Evolutionary conservation across 2,113 vertebrate species (phyloP).

Genomic region (Barnardius zonarius): DNA sequence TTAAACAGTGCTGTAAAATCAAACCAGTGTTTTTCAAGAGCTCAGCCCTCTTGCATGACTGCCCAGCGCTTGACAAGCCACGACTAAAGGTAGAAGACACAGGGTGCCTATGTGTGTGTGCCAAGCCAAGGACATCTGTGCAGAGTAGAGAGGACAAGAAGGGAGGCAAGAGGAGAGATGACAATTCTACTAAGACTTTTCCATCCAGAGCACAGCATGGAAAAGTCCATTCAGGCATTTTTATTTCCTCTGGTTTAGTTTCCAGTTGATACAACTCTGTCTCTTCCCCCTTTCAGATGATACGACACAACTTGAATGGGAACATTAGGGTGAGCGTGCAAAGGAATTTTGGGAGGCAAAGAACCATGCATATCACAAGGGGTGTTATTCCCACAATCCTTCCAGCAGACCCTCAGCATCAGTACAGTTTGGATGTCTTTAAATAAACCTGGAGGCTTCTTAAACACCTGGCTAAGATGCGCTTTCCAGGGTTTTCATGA

Average conservation of each 20-base stretch:
- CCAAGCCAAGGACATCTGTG: background rate
- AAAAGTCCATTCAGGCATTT: background rate
- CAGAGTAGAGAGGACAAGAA: background rate
- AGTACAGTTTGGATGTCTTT: background rate
- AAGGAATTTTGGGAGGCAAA: background rate
- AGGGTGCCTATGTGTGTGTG: rapidly evolving
- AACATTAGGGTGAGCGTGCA: background rate
- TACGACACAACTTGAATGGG: background rate
- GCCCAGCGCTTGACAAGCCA: background rate
- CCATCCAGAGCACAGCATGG: background rate
- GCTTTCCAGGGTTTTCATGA: background rate
- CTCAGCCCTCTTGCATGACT: background rate
- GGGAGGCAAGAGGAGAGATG: background rate
- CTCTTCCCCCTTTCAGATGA: background rate
- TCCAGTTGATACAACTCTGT: background rate
- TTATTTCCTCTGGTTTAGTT: background rate
- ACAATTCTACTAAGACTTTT: background rate
- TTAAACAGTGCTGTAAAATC: background rate
- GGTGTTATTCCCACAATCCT: background rate
- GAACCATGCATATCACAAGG: background rate
- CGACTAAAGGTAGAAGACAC: rapidly evolving
- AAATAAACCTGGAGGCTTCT: background rate
- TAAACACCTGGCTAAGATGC: background rate
- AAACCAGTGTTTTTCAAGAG: background rate
- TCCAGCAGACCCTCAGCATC: background rate